phyloP scores from a whole-genome alignment of 2,888 invertebrate species.

The Cosmorhoe ocellata region DNA sequence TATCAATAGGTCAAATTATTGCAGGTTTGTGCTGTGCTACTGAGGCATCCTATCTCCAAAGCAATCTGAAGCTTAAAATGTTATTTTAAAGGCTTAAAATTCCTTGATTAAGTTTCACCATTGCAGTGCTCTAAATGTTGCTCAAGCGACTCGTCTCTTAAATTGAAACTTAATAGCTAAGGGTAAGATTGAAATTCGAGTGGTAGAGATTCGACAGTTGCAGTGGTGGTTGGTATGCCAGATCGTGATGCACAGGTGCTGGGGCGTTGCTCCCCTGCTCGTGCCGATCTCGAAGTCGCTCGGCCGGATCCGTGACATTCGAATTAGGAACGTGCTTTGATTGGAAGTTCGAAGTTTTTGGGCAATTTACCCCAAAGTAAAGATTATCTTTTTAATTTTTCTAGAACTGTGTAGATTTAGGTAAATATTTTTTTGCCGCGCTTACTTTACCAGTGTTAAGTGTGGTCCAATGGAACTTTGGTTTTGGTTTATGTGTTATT shows the following conservation, averaged over 20 bases:
- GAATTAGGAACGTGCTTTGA: conserved; percentile 53
- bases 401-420: too few relatives aligned
- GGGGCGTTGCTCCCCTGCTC: conserved; percentile 66
- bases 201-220: conserved; percentile 15
- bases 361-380: neutral
- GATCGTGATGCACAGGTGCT: conserved; percentile 68
- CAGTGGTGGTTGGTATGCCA: conserved; percentile 53
- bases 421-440: too few relatives aligned
- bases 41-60: neutral
- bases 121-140: neutral
- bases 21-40: conserved; percentile 7
- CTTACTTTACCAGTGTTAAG: too few relatives aligned
- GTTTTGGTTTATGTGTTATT: too few relatives aligned
- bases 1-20: conserved; percentile 24
- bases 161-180: conserved; percentile 4
- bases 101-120: neutral
- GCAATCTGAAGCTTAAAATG: neutral
- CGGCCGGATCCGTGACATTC: conserved; percentile 52
- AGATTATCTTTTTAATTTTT: too few relatives aligned
- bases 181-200: neutral
- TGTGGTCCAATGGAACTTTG: too few relatives aligned
- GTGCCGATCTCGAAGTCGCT: conserved; percentile 46
- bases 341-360: conserved; percentile 32
- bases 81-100: neutral
- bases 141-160: neutral